Percentiles rank a stretch among this genome's conserved stretches.
Conservation (phyloP, 2,797 vertebrate species). For the Megalops cyprinoides region DNA sequence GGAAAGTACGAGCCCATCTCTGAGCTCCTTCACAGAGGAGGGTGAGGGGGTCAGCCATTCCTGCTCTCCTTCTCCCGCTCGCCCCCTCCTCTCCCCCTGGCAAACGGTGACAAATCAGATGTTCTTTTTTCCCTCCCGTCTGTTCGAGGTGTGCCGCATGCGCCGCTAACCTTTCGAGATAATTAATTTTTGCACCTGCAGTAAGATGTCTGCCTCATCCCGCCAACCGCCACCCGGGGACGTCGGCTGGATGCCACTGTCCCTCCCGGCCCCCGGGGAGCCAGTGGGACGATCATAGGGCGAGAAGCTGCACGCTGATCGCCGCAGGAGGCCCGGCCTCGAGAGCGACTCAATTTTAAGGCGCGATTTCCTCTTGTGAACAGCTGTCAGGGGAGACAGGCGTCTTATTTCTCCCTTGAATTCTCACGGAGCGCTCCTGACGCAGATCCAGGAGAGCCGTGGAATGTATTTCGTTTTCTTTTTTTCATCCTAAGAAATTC, state of each 20-base stretch:
- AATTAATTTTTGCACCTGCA: constrained; percentile 12
- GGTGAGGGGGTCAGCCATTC: too few species aligned
- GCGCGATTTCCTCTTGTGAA: neutral
- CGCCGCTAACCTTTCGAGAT: constrained; percentile 13
- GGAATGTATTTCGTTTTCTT: neutral
- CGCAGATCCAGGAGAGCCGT: neutral
- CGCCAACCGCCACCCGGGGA: neutral
- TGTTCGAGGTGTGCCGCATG: constrained; percentile 4
- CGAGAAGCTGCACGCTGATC: neutral
- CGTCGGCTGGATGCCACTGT: neutral
- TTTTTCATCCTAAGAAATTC: too few species aligned
- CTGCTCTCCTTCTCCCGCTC: neutral
- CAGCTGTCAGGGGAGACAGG: neutral
- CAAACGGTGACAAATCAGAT: neutral
- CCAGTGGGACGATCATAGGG: too few species aligned
- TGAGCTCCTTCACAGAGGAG: too few species aligned
- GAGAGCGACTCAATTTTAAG: neutral
- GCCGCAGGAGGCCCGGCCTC: neutral
- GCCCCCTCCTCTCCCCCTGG: neutral
- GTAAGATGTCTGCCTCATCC: neutral
- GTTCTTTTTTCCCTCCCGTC: neutral
- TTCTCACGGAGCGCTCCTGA: neutral
- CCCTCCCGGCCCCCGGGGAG: neutral
- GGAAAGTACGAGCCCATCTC: neutral
- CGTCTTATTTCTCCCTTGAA: neutral